A percentile compares a stretch with the other conserved stretches of the same genome.
These are phyloP conservation scores for Pseudochirops cupreus DNA, from an alignment of 2,797 vertebrate genomes.

Conservation along the genomic window DNA sequence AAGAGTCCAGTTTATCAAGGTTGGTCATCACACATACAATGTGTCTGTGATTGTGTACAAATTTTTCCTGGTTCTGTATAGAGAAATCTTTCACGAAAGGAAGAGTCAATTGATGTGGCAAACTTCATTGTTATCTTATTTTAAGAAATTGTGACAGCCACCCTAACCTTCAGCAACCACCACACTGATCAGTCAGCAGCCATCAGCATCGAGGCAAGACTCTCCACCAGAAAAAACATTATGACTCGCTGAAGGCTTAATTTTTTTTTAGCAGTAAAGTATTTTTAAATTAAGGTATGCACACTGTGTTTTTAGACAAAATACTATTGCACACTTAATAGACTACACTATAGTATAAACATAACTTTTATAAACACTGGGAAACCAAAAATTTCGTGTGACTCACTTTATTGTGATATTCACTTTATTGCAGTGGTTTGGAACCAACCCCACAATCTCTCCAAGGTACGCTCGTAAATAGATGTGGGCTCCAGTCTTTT, in stretches of 20 bases:
- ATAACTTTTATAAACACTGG: not conserved
- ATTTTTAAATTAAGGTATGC: not conserved
- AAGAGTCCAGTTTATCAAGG: no score
- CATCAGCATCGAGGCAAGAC: not conserved
- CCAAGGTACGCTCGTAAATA: not conserved
- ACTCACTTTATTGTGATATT: not conserved
- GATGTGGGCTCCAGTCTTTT: not conserved
- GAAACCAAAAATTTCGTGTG: not conserved
- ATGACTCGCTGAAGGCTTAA: not conserved
- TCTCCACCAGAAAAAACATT: no score
- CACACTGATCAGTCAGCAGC: not conserved
- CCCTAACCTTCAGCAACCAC: not conserved
- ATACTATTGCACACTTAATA: not conserved
- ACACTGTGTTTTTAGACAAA: not conserved
- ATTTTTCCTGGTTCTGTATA: no score
- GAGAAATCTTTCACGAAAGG: not conserved
- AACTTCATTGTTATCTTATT: not conserved
- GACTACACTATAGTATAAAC: not conserved
- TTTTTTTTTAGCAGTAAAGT: not conserved
- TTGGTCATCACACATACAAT: no score
- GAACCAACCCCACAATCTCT: not conserved
- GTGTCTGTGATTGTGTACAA: no score
- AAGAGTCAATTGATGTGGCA: not conserved
- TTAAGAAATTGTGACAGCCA: not conserved
- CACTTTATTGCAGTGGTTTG: not conserved